These are phyloP conservation scores for Corvus hawaiiensis DNA, from an alignment of 2,113 vertebrate species.

Conservation along the genomic window DNA sequence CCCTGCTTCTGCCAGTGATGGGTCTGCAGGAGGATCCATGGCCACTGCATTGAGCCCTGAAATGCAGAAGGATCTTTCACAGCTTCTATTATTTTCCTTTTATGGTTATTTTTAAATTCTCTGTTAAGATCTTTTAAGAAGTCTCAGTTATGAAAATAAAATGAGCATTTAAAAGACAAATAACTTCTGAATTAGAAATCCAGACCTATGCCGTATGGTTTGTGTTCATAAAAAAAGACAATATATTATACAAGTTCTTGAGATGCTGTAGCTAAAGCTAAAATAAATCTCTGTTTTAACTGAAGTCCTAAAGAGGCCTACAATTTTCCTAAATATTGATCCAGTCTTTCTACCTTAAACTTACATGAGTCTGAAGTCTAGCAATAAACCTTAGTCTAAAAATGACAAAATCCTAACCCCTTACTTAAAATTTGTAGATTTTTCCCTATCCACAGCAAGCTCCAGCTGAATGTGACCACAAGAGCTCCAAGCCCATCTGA, in stretches of 20 bases:
- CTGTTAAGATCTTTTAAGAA: background rate
- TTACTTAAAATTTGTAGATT: background rate
- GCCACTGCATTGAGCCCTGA: background rate
- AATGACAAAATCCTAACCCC: background rate
- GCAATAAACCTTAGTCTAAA: background rate
- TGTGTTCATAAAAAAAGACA: background rate
- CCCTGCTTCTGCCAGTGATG: background rate
- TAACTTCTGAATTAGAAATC: background rate
- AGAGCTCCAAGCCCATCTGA: background rate
- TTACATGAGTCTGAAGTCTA: background rate
- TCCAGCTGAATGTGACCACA: rapidly evolving
- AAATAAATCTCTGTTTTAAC: background rate
- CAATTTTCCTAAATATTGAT: background rate
- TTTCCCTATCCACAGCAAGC: background rate
- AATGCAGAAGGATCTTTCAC: background rate
- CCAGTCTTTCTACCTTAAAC: background rate
- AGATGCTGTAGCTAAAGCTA: background rate
- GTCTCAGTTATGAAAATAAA: background rate
- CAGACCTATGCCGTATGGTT: background rate
- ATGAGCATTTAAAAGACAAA: background rate
- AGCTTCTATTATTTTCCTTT: background rate
- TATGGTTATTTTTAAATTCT: background rate
- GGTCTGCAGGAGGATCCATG: background rate
- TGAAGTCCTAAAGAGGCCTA: background rate
- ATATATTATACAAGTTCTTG: background rate